Conservation (phyloP, 1,140 invertebrate genomes). For the Halyomorpha halys region DNA sequence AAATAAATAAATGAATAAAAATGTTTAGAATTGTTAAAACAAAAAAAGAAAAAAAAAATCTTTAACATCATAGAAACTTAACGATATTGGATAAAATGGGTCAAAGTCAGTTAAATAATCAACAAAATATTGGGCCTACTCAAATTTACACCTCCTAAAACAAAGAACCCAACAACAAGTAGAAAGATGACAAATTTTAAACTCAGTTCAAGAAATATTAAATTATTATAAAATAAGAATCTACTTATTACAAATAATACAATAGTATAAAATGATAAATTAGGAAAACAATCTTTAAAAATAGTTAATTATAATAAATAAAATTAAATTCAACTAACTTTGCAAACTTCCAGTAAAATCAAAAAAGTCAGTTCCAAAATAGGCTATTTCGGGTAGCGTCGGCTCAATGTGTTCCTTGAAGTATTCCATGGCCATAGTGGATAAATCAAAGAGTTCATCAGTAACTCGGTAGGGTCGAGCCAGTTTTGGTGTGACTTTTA, state of each 20-base stretch:
- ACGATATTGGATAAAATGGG: no score
- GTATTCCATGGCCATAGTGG: slow-evolving; percentile 88
- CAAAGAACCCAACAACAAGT: no score
- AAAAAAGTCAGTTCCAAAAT: slow-evolving; percentile 72
- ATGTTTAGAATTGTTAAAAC: no score
- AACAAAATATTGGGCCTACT: no score
- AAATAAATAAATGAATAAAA: no score
- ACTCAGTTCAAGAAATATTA: background rate
- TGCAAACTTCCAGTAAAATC: slow-evolving; percentile 53
- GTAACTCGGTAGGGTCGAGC: slow-evolving; percentile 76
- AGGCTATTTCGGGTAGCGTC: slow-evolving; percentile 72
- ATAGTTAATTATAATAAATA: background rate
- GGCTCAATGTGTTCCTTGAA: slow-evolving; percentile 84
- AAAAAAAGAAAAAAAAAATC: no score
- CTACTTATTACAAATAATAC: background rate
- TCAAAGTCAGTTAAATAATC: no score
- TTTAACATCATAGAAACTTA: no score
- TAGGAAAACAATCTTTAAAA: background rate
- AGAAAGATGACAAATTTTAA: no score
- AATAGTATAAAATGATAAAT: background rate
- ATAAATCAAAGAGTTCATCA: slow-evolving; percentile 82
- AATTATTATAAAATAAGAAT: background rate
- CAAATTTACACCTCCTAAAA: no score
- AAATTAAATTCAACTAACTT: slow-evolving; percentile 40
- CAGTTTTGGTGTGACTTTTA: slow-evolving; percentile 68